These are phyloP conservation scores for Mylabris sibirica DNA, from an alignment of 2,888 invertebrate species.

Conservation along the genomic window DNA sequence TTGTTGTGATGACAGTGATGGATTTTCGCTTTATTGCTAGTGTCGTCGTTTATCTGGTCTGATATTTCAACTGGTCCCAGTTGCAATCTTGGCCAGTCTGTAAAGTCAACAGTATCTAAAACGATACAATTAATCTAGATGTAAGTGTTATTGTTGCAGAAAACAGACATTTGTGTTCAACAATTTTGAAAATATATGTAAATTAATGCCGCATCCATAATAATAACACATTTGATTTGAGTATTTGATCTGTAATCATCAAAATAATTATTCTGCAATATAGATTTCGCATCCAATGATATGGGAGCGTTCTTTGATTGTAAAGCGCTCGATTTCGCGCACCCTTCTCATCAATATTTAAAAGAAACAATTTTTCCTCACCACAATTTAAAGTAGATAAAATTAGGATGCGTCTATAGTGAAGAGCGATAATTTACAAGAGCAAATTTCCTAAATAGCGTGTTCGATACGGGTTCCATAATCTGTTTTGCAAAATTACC, in stretches of 20 bases:
- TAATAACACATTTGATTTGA: too few relatives aligned
- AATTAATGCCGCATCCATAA: too few relatives aligned
- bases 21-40: constrained; percentile 11
- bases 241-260: not conserved
- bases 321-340: not conserved
- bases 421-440: not conserved
- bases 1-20: constrained; percentile 16
- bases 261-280: not conserved
- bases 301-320: not conserved
- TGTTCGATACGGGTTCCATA: not conserved
- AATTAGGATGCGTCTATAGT: not conserved
- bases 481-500: not conserved
- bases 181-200: too few relatives aligned
- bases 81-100: constrained; percentile 1
- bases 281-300: not conserved
- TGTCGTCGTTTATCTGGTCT: constrained; percentile 10
- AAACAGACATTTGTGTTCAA: too few relatives aligned
- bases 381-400: not conserved
- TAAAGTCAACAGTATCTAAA: not conserved
- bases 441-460: not conserved
- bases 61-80: constrained; percentile 11
- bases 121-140: not conserved
- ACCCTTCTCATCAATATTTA: not conserved
- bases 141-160: too few relatives aligned
- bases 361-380: not conserved